phyloP scores from a whole-genome alignment of 2,888 invertebrate species.

The Aproaerema taeniolella region DNA sequence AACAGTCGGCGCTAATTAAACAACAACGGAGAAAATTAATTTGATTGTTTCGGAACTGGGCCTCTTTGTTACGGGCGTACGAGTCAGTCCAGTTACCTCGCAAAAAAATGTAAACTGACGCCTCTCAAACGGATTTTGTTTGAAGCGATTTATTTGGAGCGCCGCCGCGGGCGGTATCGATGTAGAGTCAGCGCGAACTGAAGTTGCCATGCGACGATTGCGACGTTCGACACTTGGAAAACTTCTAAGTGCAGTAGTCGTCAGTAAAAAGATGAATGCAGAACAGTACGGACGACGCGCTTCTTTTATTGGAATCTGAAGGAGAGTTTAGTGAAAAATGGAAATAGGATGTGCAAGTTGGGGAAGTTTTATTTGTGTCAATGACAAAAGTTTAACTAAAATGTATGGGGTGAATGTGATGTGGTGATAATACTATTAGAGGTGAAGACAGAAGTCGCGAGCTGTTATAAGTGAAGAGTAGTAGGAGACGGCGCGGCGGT shows the following conservation, averaged over 20 bases:
- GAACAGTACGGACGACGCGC: not conserved
- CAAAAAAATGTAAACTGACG: conserved; percentile 51
- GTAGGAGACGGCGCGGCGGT: no score
- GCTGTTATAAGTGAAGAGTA: conserved; percentile 18
- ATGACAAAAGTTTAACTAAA: no score
- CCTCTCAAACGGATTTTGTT: conserved; percentile 39
- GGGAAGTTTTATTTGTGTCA: no score
- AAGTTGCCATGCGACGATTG: no score
- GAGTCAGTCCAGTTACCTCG: conserved; percentile 62
- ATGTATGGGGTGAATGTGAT: no score
- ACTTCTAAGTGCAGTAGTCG: conserved; percentile 54
- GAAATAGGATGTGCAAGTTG: no score
- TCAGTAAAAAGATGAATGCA: conserved; percentile 8
- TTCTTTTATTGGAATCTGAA: not conserved
- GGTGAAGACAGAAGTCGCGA: conserved; percentile 3
- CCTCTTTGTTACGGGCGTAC: conserved; percentile 60
- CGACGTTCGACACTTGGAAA: conserved; percentile 50
- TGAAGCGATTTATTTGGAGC: conserved; percentile 36
- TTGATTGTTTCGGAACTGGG: conserved; percentile 72
- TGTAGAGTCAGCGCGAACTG: conserved; percentile 54
- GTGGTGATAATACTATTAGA: no score
- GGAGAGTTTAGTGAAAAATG: no score
- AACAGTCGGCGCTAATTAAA: conserved; percentile 73
- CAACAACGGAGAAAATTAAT: conserved; percentile 76
- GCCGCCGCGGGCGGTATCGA: conserved; percentile 31